phyloP scores from a whole-genome alignment of 2,113 vertebrate species.

The Phalacrocorax aristotelis region DNA sequence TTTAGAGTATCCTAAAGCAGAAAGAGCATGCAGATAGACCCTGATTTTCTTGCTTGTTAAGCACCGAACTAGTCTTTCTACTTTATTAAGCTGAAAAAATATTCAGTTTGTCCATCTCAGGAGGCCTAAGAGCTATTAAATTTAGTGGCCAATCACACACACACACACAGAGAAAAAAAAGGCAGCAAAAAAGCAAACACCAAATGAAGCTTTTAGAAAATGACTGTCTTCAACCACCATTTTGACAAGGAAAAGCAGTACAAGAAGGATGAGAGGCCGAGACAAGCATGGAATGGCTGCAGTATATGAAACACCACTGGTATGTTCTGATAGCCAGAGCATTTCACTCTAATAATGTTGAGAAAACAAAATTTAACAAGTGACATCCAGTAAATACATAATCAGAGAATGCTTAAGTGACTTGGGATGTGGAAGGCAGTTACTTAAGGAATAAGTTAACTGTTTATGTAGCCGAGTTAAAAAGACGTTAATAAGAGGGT shows the following conservation, averaged over 20 bases:
- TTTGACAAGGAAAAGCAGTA: slow-evolving; percentile 24
- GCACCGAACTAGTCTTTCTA: background rate
- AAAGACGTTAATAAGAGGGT: slow-evolving; percentile 61
- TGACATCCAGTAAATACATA: slow-evolving; percentile 16
- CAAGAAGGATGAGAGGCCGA: background rate
- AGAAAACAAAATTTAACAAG: slow-evolving; percentile 13
- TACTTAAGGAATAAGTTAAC: slow-evolving; percentile 35
- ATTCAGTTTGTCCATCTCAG: background rate
- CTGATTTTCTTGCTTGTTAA: background rate
- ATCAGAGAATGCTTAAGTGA: background rate
- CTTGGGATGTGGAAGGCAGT: slow-evolving; percentile 43
- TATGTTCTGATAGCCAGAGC: background rate
- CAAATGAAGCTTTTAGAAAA: slow-evolving; percentile 49
- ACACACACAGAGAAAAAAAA: background rate
- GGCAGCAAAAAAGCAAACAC: background rate
- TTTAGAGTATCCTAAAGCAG: background rate
- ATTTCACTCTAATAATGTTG: background rate
- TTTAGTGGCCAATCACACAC: background rate
- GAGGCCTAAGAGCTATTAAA: background rate
- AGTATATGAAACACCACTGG: background rate
- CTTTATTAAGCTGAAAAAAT: background rate
- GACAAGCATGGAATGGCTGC: background rate
- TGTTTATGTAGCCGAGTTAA: slow-evolving; percentile 67
- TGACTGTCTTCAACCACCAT: slow-evolving; percentile 10
- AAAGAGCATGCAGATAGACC: background rate